Evolutionary conservation across 2,888 invertebrate species (phyloP), one percentile per base, ranked within the genome.

Genomic region (Apamea monoglypha): DNA sequence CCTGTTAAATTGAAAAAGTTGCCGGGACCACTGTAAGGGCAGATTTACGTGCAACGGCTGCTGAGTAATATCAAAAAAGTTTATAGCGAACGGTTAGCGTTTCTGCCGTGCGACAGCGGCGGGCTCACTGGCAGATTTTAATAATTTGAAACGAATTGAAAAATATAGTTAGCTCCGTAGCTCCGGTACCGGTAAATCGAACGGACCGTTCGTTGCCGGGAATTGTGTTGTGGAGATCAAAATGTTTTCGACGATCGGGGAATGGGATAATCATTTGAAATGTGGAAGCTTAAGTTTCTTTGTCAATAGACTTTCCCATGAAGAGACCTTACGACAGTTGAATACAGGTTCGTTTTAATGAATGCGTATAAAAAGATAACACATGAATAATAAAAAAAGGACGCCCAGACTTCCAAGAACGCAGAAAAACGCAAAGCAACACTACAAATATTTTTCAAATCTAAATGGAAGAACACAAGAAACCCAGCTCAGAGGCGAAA

Each of bases 1-100:
- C 96, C 96, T 96, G 96, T 97, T 96, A 96, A 97, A 97, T 97
- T 96, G 96, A 97, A 97, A 97, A 97, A 97, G 96, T 96, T 97
- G 91, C 94, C 89, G 93, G 94, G 94, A 96, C 96, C 94, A 96
- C 93, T 95, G 95, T 94, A 93, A 95, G 95, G 95, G 95, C 94
- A 96, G 95, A 96, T 96, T 96, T 96, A 96, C 96, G 96, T 95
- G 95, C 95, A 94, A 89, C 94, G 94, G 95, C 92, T 95, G 96
- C 95, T 95, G 95, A 95, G 93, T 95, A 96, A 96, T 96, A 96
- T 96, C 95, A 96, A 96, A 96, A 96, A 96, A 96, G 95, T 96
- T 96, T 96, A 95, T 94, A 94, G 93, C 92, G 89, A 95, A 94
- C 94, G 93, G 91, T 93, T 92, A 93, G 91, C 92, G 91, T 92